phyloP scores from a whole-genome alignment of 2,888 invertebrate genomes.

The Lithophane semibrunnea region DNA sequence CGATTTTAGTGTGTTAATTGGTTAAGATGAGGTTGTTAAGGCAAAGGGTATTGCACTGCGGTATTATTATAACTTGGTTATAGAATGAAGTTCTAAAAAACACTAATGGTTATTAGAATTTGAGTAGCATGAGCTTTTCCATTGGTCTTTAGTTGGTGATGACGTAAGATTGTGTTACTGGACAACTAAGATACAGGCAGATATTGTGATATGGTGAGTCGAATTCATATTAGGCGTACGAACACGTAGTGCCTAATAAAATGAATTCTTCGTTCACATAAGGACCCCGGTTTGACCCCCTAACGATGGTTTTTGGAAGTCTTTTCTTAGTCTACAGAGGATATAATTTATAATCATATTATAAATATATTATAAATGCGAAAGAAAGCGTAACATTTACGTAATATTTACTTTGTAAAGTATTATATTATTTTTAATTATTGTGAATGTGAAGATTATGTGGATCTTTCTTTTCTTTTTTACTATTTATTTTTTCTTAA shows the following conservation, averaged over 20 bases:
- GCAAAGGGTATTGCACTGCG: slow-evolving; percentile 38
- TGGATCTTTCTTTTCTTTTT: too few species aligned
- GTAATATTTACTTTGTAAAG: too few species aligned
- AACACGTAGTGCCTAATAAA: neutral
- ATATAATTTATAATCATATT: too few species aligned
- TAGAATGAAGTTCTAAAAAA: slow-evolving; percentile 38
- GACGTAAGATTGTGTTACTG: slow-evolving; percentile 26
- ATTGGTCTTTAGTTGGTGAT: slow-evolving; percentile 13
- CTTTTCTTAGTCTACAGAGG: too few species aligned
- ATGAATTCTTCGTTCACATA: neutral
- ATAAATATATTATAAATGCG: too few species aligned
- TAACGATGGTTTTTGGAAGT: neutral
- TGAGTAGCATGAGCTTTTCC: slow-evolving; percentile 42
- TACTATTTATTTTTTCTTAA: too few species aligned
- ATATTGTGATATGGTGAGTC: neutral
- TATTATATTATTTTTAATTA: too few species aligned
- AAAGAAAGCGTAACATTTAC: too few species aligned
- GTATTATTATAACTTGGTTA: slow-evolving; percentile 18
- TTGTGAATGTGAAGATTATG: too few species aligned
- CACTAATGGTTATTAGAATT: slow-evolving; percentile 33
- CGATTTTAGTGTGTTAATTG: slow-evolving; percentile 58
- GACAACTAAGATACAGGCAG: neutral
- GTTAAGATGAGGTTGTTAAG: slow-evolving; percentile 27
- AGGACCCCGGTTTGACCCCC: neutral
- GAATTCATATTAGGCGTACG: neutral